These are phyloP conservation scores for Nephotettix cincticeps DNA, from an alignment of 1,140 invertebrate species.

Conservation along the genomic window DNA sequence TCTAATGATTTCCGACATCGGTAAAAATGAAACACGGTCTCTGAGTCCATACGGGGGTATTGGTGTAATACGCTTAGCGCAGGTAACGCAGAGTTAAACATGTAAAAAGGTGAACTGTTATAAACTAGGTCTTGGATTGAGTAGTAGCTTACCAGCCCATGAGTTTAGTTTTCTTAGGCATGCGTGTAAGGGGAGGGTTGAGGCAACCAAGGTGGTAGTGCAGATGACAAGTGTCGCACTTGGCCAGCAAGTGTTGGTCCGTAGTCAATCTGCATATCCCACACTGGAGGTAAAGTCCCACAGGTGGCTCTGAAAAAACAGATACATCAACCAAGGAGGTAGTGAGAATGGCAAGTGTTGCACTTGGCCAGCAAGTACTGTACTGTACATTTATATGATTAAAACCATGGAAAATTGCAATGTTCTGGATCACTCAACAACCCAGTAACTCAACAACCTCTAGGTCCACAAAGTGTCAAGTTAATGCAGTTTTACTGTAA, in stretches of 20 bases:
- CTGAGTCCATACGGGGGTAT: no score
- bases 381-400: slow-evolving; percentile 55
- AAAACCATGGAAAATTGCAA: slow-evolving; percentile 4
- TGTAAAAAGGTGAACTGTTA: no score
- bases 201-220: slow-evolving; percentile 94
- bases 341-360: slow-evolving; percentile 89
- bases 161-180: slow-evolving; percentile 93
- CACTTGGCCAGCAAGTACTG: slow-evolving; percentile 90
- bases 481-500: no score
- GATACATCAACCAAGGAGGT: slow-evolving; percentile 94
- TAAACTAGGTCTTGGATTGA: no score
- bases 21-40: no score
- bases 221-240: slow-evolving; percentile 91
- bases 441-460: no score
- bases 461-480: no score
- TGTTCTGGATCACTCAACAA: no score
- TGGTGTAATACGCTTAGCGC: no score
- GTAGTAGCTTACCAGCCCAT: slow-evolving; percentile 74
- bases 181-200: slow-evolving; percentile 84
- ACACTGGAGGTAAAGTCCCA: slow-evolving; percentile 60
- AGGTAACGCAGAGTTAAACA: no score
- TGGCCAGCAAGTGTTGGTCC: slow-evolving; percentile 86
- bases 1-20: no score
- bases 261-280: slow-evolving; percentile 78
- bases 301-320: slow-evolving; percentile 9